phyloP scores from a whole-genome alignment of 2,888 invertebrate species.

The Cyaniris semiargus region DNA sequence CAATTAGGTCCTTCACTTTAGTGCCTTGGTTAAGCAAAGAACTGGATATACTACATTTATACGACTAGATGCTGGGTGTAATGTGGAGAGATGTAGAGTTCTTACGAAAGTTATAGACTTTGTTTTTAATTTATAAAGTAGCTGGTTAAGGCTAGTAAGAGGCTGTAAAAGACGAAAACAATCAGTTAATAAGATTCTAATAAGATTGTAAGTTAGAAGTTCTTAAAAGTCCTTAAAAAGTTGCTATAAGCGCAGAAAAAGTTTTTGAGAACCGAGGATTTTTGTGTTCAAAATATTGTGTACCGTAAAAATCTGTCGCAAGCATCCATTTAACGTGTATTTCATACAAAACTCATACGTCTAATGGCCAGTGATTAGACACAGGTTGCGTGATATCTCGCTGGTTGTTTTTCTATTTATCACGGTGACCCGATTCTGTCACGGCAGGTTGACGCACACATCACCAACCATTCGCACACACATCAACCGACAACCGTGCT shows the following conservation, averaged over 20 bases:
- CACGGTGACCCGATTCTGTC: slow-evolving; percentile 43
- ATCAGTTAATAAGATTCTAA: too few relatives aligned
- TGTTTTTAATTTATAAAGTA: too few relatives aligned
- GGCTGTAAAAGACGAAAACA: too few relatives aligned
- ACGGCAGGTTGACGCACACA: slow-evolving; percentile 37
- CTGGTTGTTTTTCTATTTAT: slow-evolving; percentile 44
- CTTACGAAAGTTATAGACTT: too few relatives aligned
- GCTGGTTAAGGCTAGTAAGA: too few relatives aligned
- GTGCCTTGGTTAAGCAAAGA: neutral
- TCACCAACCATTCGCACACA: slow-evolving; percentile 14
- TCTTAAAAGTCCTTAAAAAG: too few relatives aligned
- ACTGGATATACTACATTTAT: too few relatives aligned
- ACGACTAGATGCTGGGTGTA: too few relatives aligned
- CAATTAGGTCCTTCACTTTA: neutral
- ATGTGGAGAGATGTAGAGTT: too few relatives aligned
- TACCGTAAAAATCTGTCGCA: neutral
- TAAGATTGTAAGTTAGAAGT: too few relatives aligned
- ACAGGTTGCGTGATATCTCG: slow-evolving; percentile 42
- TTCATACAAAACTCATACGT: slow-evolving; percentile 9
- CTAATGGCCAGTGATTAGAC: slow-evolving; percentile 1
- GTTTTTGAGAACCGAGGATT: neutral
- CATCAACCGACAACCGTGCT: neutral
- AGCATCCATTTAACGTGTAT: neutral
- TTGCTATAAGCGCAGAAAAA: too few relatives aligned
- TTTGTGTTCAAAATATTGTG: neutral